These are phyloP conservation scores for Melanotaenia duboulayi DNA, from an alignment of 2,113 vertebrate species.

Conservation along the genomic window DNA sequence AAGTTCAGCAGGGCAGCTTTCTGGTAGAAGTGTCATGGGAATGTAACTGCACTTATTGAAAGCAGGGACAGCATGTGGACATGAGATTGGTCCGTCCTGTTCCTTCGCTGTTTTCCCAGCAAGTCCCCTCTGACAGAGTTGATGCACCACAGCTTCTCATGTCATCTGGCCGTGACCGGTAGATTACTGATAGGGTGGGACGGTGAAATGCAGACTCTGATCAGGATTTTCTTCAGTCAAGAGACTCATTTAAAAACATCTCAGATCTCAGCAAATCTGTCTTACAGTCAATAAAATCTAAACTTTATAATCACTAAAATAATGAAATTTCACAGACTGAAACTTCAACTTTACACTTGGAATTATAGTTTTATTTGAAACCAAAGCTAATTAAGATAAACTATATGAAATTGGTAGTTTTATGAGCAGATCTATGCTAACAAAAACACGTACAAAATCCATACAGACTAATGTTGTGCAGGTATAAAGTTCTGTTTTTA, in stretches of 20 bases:
- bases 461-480: too few species aligned
- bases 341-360: too few species aligned
- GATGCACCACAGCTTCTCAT: conserved; percentile 4
- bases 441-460: too few species aligned
- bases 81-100: conserved; percentile 12
- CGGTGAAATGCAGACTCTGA: conserved; percentile 2
- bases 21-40: conserved; percentile 57
- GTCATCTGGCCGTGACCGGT: neutral
- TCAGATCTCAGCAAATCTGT: conserved; percentile 3
- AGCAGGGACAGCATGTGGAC: conserved; percentile 18
- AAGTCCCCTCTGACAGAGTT: conserved; percentile 29
- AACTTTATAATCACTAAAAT: too few species aligned
- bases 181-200: conserved; percentile 20
- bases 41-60: conserved; percentile 9
- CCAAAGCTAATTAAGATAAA: too few species aligned
- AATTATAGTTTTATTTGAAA: too few species aligned
- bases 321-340: too few species aligned
- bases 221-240: neutral
- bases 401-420: too few species aligned
- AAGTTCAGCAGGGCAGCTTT: conserved; percentile 40
- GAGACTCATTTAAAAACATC: neutral
- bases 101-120: conserved; percentile 58
- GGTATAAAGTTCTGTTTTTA: too few species aligned
- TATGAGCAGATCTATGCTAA: too few species aligned
- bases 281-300: neutral